Base-by-base conservation (phyloP, 1,140 invertebrate genomes). In the Pararge aegeria region DNA sequence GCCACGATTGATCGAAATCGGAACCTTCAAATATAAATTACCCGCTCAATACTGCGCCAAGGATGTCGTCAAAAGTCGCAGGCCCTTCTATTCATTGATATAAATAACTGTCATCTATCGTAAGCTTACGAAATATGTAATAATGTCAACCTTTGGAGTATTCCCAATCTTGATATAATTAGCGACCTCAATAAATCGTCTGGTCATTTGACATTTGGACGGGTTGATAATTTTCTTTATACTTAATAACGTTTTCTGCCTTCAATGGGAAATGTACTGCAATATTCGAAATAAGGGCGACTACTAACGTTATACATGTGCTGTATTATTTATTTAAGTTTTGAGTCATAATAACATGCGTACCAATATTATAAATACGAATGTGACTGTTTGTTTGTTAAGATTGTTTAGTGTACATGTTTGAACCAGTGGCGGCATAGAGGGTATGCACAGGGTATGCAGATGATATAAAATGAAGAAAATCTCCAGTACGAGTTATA, bases 241-340 rank as follows among this genome's bases (percentile, higher is more conserved):
- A 42, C 15, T 15, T 3, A 5, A 4, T 2, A 13, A 20, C 34
- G 21, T 38, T 53, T 53, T 51, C 27, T 53, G 34, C 16, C 30
- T 12, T 51, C 30, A 53, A 53, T 40, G 50, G 50, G 50, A 53
- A 40, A 52, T 52, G 29, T 24, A 7, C 24, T 4, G 24, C 30
- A 16, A 12, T 19, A 20, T 18, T 13, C 7, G 3, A n/a, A 38
- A 38, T 38, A 38, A 53, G 30, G 50, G 1, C 6, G 49, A 5
- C 5, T 40, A 13, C 5, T 38, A 16, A 1, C 34, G 16, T 52
- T 5, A 13, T 3, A 18, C 29, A 30, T 6, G 4, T 1, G 29
- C 10, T 30, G 4, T 10, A 10, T 5, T 5, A 30, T 30, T 4
- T 6, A 30, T 1, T 30, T 5, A 10, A 5, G 1, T 30, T 7